These are phyloP conservation scores for Eulemur rubriventer DNA, from an alignment of 2,797 vertebrate species.

Conservation along the genomic window DNA sequence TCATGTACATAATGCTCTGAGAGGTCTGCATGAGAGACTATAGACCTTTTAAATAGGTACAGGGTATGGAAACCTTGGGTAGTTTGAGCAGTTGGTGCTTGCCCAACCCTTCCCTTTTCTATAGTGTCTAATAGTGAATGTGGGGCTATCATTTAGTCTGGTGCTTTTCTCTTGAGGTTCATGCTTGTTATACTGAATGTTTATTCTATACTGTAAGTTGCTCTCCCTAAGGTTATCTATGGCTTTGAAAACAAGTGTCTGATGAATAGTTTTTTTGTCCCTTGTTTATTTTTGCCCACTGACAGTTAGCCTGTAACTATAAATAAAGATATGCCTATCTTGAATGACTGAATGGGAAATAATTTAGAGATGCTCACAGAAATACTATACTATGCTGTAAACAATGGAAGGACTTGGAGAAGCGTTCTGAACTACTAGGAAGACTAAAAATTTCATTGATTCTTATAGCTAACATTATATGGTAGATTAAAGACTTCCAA, in stretches of 20 bases:
- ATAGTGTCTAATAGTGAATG: not conserved
- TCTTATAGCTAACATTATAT: not conserved
- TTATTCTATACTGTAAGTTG: not conserved
- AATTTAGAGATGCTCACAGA: slow-evolving; percentile 13
- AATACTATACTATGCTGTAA: not conserved
- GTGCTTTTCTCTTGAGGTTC: slow-evolving; percentile 25
- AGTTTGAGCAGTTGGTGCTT: not conserved
- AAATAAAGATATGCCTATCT: not conserved
- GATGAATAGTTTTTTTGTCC: not conserved
- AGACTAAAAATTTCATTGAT: not conserved
- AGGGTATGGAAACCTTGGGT: not conserved
- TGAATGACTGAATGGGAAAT: not conserved
- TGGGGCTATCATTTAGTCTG: not conserved
- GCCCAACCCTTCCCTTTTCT: not conserved
- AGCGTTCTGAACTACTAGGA: not conserved
- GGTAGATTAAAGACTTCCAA: not conserved
- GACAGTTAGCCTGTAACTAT: not conserved
- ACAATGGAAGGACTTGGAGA: not conserved
- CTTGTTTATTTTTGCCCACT: slow-evolving; percentile 13
- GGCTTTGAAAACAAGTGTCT: slow-evolving; percentile 31
- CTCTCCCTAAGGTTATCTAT: not conserved
- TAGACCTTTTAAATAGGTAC: not conserved
- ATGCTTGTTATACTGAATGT: not conserved
- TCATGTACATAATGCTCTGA: not conserved
- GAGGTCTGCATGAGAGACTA: not conserved